phyloP scores from a whole-genome alignment of 2,888 invertebrate species.

The Tanypteryx hageni region DNA sequence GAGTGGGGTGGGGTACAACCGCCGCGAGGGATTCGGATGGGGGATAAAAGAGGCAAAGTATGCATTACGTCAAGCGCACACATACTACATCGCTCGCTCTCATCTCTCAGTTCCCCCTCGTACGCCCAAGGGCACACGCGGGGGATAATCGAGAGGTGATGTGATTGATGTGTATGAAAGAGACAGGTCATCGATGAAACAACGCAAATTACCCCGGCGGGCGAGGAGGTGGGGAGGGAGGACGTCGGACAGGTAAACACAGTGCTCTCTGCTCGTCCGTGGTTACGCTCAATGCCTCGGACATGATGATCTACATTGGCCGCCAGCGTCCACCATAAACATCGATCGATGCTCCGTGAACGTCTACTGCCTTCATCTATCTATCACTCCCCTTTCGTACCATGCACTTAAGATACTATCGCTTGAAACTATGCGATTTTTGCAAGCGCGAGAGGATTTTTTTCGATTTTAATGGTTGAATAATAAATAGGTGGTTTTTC shows the following conservation, averaged over 20 bases:
- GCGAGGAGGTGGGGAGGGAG: not conserved
- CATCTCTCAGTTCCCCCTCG: not conserved
- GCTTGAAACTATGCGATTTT: too few species aligned
- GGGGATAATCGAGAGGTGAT: not conserved
- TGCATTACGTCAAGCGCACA: too few species aligned
- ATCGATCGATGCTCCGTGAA: not conserved
- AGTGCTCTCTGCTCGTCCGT: not conserved
- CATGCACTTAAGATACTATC: too few species aligned
- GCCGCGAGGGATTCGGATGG: too few species aligned
- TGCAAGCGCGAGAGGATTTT: too few species aligned
- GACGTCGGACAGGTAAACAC: not conserved
- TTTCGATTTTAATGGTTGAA: too few species aligned
- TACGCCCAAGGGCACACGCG: not conserved
- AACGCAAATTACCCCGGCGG: not conserved
- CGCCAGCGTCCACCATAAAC: not conserved
- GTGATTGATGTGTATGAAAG: not conserved
- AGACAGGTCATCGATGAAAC: not conserved
- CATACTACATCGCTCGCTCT: too few species aligned
- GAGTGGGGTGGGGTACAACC: too few species aligned
- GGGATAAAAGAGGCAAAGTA: too few species aligned
- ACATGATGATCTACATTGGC: not conserved
- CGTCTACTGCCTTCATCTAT: too few species aligned
- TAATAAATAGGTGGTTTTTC: too few species aligned
- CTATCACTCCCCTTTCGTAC: too few species aligned
- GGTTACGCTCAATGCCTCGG: not conserved